Evolutionary conservation across 2,797 vertebrate species (phyloP).

Genomic region (Pterois miles): DNA sequence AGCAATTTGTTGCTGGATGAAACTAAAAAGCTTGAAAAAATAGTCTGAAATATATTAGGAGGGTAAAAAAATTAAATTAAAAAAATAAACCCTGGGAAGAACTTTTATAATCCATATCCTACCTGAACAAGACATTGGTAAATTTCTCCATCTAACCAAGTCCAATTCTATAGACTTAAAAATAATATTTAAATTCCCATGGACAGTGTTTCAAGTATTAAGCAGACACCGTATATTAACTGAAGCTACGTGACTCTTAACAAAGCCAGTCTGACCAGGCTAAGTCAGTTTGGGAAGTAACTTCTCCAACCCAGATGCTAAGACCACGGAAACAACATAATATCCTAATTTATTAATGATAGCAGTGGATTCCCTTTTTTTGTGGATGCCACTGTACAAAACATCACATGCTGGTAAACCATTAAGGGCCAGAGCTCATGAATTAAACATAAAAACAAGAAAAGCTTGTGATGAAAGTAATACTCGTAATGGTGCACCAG

Average conservation of each 20-base stretch:
- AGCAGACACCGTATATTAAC: not conserved
- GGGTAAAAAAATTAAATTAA: not conserved
- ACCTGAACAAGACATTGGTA: not conserved
- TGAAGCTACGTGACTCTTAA: not conserved
- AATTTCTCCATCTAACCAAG: not conserved
- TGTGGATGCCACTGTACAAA: slow-evolving; percentile 4
- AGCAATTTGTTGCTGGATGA: too few relatives aligned
- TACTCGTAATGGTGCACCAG: slow-evolving; percentile 38
- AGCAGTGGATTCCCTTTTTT: slow-evolving; percentile 6
- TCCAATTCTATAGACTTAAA: not conserved
- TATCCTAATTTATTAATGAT: not conserved
- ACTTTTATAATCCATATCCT: not conserved
- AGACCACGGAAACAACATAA: not conserved
- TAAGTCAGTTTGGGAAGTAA: not conserved
- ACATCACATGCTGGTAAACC: slow-evolving; percentile 25
- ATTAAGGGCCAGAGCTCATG: slow-evolving; percentile 15
- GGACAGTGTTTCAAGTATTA: not conserved
- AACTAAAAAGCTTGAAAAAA: too few relatives aligned
- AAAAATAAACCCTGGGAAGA: too few relatives aligned
- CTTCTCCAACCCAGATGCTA: not conserved
- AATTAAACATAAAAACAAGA: slow-evolving; percentile 31
- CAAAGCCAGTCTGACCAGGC: not conserved
- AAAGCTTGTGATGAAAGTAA: slow-evolving; percentile 43
- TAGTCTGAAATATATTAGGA: not conserved
- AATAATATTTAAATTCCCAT: not conserved